Evolutionary conservation across 2,888 invertebrate genomes (phyloP), one percentile per base, ranked within the genome.

Genomic region (Pseudanteris insignis): DNA sequence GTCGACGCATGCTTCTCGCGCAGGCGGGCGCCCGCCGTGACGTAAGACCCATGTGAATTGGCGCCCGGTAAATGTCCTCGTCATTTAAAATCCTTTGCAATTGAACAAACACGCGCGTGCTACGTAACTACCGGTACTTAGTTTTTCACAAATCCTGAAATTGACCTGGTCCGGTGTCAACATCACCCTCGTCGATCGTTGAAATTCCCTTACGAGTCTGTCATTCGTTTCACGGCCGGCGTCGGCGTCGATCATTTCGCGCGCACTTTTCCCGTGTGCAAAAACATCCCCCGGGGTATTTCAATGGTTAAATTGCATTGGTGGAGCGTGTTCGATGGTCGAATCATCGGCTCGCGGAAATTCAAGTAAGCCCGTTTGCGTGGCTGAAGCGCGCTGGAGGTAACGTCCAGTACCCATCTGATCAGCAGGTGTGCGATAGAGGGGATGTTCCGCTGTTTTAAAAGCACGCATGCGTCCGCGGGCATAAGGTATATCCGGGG

Each of bases 401-500:
- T 26, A 43, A 34, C 55, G 55, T 40, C 58, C 46, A 11, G 54
- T 57, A 40, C 33, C 47, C 50, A 50, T 48, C 48, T 44, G 63
- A 58, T 59, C 55, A 38, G 61, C 18, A 18, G 18, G 47, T 25
- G 54, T 33, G 33, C 33, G 41, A 41, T 40, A 34, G 62, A 55
- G 67, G 70, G 70, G 64, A 68, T 66, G 66, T 70, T 73, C 70
- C 69, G 67, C 68, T 66, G 71, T 72, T 75, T 70, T 68, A 76
- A 75, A 70, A 69, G 70, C 69, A 73, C 76, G 76, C 76, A 75
- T 76, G 76, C 76, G 76, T 70, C 65, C 64, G 46, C 34, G 60
- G 57, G 60, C 50, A 61, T 63, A 65, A 70, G 68, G 68, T 70
- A 70, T 66, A 72, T 70, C 67, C 70, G 72, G 73, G 72, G 72